These are phyloP conservation scores for Tyrannus savana DNA, from an alignment of 2,113 vertebrate species.

Conservation along the genomic window DNA sequence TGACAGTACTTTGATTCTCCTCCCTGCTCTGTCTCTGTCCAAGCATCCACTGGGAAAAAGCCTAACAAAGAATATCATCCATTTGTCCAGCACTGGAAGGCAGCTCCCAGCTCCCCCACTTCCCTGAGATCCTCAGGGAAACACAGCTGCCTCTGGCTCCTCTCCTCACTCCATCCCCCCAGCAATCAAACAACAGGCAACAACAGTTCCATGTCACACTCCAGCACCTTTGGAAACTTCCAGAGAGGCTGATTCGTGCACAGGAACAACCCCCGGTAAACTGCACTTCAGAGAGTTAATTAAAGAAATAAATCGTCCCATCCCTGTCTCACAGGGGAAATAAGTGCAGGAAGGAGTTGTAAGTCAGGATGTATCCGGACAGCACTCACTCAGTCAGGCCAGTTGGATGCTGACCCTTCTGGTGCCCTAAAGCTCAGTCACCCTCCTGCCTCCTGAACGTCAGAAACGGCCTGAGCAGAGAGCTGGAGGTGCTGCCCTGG, in stretches of 20 bases:
- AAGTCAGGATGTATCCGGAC: neutral
- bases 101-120: neutral
- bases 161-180: neutral
- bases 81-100: neutral
- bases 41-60: fast-evolving
- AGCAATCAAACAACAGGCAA: neutral
- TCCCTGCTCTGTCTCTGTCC: neutral
- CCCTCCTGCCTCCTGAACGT: neutral
- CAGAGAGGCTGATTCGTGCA: neutral
- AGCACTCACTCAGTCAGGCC: neutral
- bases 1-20: neutral
- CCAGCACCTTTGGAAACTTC: fast-evolving
- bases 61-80: neutral
- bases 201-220: neutral
- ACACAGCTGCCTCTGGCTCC: neutral
- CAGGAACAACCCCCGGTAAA: neutral
- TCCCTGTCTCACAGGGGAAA: neutral
- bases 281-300: neutral
- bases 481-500: neutral
- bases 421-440: neutral
- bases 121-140: neutral
- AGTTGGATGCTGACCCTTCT: neutral
- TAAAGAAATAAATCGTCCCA: neutral
- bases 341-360: neutral
- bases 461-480: neutral